phyloP scores from a whole-genome alignment of 1,140 invertebrate species.

The Triops longicaudatus region DNA sequence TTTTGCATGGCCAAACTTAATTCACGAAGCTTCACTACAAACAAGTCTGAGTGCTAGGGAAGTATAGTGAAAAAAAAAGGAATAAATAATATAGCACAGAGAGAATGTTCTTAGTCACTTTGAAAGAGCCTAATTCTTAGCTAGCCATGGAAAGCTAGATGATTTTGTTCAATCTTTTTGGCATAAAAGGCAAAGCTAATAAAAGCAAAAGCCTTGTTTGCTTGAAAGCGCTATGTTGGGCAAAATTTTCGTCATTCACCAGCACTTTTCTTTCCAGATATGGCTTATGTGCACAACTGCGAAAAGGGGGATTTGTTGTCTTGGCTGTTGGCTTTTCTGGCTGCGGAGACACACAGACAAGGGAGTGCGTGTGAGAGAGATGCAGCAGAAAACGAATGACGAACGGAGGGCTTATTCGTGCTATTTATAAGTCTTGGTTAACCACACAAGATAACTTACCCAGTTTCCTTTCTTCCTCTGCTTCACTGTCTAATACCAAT shows the following conservation, averaged over 20 bases:
- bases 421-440: constrained; percentile 8
- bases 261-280: not conserved
- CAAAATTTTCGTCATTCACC: not conserved
- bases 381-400: not conserved
- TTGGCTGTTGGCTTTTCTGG: not conserved
- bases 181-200: not conserved
- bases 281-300: constrained; percentile 11
- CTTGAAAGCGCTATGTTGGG: not conserved
- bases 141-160: not conserved
- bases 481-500: constrained; percentile 11
- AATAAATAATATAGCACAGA: not conserved
- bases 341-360: not conserved
- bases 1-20: constrained; percentile 6
- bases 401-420: not conserved
- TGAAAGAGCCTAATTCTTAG: not conserved
- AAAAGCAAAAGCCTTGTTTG: not conserved
- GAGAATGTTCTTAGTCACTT: not conserved
- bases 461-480: not conserved
- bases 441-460: not conserved
- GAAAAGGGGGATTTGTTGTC: not conserved
- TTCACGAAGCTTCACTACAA: not conserved
- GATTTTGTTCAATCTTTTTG: not conserved
- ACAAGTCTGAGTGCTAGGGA: not conserved
- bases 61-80: not conserved
- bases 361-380: not conserved